Base-by-base conservation (phyloP, 2,113 vertebrate genomes). In the Myodes glareolus region DNA sequence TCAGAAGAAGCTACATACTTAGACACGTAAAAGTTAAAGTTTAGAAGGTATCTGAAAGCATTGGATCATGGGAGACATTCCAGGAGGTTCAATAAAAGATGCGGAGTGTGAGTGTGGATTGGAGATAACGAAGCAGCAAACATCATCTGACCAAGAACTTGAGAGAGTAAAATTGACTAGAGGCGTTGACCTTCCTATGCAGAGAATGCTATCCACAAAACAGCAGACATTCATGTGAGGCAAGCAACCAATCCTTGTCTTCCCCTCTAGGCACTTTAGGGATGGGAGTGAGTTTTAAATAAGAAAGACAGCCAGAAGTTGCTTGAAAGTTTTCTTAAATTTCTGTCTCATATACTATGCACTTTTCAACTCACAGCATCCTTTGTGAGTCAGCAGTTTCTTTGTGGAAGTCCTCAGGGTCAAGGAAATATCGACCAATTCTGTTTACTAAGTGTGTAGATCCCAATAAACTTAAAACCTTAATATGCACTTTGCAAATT, bases 281-380 rank as follows among this genome's bases (percentile, higher is more conserved):
- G 39, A 10, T 11, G 0, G 33, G 17, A 31, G n/a, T 7, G n/a
- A 4, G 9, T 36, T 94, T 76, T 25, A 55, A 29, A 73, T 77
- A 68, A 0, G 27, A 78, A 42, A 88, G 39, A 58, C 0, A 12
- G 27, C 4, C 47, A 36, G 31, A 1, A 47, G 16, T 67, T 87
- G 72, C 80, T 72, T 23, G 63, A 86, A 77, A 29, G 45, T 68
- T 67, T 73, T 96, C 91, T 72, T 72, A 70, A 14, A 52, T 88
- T 85, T 73, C 31, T 91, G 42, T 52, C 25, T 78, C 23, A 72
- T 52, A 33, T 11, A 25, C 61, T 61, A 45, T 19, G 0, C 1
- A 68, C n/a, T 90, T 52, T 81, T 77, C 50, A 47, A 14, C 47
- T 90, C 13, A 29, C 0, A 6, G 5, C 16, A 16, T 52, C 7